Evolutionary conservation across 2,113 vertebrate species (phyloP).

Genomic region (Vicugna pacos): DNA sequence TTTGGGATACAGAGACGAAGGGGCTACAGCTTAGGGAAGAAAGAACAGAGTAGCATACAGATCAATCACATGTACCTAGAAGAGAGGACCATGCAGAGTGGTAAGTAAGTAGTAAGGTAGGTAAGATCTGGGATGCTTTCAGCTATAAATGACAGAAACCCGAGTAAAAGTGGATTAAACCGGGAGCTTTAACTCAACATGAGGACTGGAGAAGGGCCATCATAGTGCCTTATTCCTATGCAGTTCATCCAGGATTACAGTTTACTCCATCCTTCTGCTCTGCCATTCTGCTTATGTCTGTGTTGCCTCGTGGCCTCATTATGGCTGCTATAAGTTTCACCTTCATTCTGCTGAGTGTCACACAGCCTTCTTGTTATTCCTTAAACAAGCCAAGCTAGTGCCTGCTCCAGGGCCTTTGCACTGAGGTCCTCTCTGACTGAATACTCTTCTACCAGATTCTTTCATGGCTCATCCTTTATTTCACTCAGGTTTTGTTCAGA

Average conservation of each 20-base stretch:
- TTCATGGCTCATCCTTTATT: background rate
- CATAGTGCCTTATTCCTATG: background rate
- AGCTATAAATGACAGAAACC: background rate
- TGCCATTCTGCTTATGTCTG: background rate
- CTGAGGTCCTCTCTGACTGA: background rate
- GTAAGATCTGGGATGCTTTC: background rate
- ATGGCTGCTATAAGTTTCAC: background rate
- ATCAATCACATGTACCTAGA: background rate
- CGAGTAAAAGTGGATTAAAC: background rate
- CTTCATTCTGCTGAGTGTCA: background rate
- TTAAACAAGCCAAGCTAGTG: background rate
- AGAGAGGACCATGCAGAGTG: too few species aligned
- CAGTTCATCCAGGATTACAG: background rate
- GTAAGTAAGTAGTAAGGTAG: accelerated
- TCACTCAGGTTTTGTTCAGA: background rate
- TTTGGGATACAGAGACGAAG: background rate
- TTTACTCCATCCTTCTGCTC: background rate
- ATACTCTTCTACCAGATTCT: background rate
- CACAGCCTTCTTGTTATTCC: background rate
- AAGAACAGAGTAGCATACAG: background rate
- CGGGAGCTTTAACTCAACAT: background rate
- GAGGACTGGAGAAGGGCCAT: background rate
- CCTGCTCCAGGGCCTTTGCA: background rate
- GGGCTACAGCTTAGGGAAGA: background rate
- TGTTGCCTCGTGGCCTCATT: background rate